A percentile compares a stretch with the other conserved stretches of the same genome.
Evolutionary conservation across 1,140 invertebrate genomes (phyloP).

Genomic region (Apis florea): DNA sequence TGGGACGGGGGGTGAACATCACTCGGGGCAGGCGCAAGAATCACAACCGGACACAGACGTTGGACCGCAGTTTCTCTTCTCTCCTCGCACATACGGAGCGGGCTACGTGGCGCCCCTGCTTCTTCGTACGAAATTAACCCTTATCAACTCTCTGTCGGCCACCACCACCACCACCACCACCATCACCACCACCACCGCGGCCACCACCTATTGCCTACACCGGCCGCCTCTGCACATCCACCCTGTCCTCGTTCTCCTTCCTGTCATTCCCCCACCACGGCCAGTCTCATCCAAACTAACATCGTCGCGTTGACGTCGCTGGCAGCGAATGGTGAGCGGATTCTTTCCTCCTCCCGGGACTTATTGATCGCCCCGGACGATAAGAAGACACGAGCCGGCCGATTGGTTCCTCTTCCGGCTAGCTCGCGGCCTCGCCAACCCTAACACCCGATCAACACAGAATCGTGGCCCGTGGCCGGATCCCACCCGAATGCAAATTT

Average conservation of each 20-base stretch:
- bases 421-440: conserved; percentile 19
- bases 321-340: conserved; percentile 74
- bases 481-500: conserved; percentile 16
- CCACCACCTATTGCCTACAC: background rate
- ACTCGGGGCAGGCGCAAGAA: conserved; percentile 73
- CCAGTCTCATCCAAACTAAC: conserved; percentile 43
- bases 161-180: conserved; percentile 33
- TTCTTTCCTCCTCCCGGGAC: conserved; percentile 79
- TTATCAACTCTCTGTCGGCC: conserved; percentile 77
- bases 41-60: conserved; percentile 74
- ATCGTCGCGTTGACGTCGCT: conserved; percentile 58
- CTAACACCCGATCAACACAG: background rate
- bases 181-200: background rate
- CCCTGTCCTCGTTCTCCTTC: conserved; percentile 36
- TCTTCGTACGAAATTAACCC: conserved; percentile 80
- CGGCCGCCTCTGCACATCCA: background rate
- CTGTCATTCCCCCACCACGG: conserved; percentile 30
- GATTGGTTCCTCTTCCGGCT: conserved; percentile 71
- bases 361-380: conserved; percentile 78
- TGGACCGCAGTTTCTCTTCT: conserved; percentile 61
- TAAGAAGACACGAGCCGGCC: conserved; percentile 78
- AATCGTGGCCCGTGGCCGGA: background rate
- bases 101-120: conserved; percentile 3
- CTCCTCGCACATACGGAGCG: conserved; percentile 32
- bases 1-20: conserved; percentile 54